Percentiles rank a stretch among this genome's conserved stretches.
phyloP scores from a whole-genome alignment of 2,888 invertebrate genomes.

The Meliscaeva auricollis region DNA sequence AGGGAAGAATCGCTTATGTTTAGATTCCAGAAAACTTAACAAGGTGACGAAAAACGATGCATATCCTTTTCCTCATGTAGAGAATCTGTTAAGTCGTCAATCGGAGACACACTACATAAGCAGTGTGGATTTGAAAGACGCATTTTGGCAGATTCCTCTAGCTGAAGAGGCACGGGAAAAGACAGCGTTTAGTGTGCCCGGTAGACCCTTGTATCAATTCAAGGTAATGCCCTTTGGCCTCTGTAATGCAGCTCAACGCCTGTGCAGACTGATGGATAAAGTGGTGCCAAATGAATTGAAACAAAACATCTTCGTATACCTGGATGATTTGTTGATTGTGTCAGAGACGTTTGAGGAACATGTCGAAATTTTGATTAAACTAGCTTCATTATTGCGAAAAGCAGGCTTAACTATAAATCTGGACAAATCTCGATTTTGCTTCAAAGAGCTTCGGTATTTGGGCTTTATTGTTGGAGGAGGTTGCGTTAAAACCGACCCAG shows the following conservation, averaged over 20 bases:
- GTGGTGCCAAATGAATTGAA: constrained; percentile 31
- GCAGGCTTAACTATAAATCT: constrained; percentile 46
- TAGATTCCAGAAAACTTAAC: constrained; percentile 78
- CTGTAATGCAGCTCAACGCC: constrained; percentile 13
- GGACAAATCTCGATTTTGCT: constrained; percentile 36
- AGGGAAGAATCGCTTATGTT: constrained; percentile 77
- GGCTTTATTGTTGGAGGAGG: constrained; percentile 44
- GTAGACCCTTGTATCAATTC: constrained; percentile 15
- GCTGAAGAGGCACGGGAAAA: constrained; percentile 19
- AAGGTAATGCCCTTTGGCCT: constrained; percentile 16
- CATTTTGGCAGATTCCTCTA: constrained; percentile 31
- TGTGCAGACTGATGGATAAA: constrained; percentile 18
- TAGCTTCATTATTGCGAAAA: constrained; percentile 16
- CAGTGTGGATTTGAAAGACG: constrained; percentile 16
- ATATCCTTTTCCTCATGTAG: constrained; percentile 68
- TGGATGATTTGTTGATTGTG: constrained; percentile 38
- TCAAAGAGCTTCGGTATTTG: constrained; percentile 22
- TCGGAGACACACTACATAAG: constrained; percentile 46
- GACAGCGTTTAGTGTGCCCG: constrained; percentile 33
- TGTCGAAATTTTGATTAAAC: background rate
- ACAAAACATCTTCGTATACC: constrained; percentile 22
- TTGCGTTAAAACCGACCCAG: constrained; percentile 18
- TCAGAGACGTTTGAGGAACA: constrained; percentile 41
- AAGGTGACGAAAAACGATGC: constrained; percentile 74
- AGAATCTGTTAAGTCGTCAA: constrained; percentile 77